Conservation (phyloP, 2,113 vertebrate genomes). For the Oreochromis niloticus region DNA sequence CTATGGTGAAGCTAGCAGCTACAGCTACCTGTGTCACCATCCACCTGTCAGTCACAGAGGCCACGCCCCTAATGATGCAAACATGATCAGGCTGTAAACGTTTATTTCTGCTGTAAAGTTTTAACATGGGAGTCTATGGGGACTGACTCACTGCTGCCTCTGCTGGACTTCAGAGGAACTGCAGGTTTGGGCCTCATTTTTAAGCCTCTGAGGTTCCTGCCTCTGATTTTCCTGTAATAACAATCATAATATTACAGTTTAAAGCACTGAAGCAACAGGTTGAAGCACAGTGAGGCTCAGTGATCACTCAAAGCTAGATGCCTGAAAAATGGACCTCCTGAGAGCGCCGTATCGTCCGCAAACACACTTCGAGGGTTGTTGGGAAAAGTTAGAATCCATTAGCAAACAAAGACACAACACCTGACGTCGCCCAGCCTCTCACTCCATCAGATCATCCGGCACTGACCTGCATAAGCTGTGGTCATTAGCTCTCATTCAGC, state of each 20-base stretch:
- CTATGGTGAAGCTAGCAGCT: background rate
- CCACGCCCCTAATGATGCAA: background rate
- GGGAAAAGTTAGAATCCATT: background rate
- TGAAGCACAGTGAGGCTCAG: background rate
- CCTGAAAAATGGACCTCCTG: background rate
- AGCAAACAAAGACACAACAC: background rate
- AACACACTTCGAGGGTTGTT: background rate
- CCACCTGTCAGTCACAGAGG: background rate
- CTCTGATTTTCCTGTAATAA: background rate
- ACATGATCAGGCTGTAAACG: background rate
- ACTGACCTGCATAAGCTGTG: conserved; percentile 18
- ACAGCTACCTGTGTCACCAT: background rate
- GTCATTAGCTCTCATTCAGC: background rate
- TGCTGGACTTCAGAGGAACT: background rate
- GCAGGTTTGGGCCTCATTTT: background rate
- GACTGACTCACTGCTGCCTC: background rate
- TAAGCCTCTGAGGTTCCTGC: background rate
- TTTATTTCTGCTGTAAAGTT: background rate
- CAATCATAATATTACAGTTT: background rate
- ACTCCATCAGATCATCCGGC: background rate
- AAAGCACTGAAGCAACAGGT: background rate
- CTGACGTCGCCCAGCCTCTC: background rate
- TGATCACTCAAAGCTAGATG: background rate
- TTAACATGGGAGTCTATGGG: background rate
- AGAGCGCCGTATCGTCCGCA: background rate